Evolutionary conservation across 2,113 vertebrate species (phyloP).

Genomic region (Crotalus viridis): DNA sequence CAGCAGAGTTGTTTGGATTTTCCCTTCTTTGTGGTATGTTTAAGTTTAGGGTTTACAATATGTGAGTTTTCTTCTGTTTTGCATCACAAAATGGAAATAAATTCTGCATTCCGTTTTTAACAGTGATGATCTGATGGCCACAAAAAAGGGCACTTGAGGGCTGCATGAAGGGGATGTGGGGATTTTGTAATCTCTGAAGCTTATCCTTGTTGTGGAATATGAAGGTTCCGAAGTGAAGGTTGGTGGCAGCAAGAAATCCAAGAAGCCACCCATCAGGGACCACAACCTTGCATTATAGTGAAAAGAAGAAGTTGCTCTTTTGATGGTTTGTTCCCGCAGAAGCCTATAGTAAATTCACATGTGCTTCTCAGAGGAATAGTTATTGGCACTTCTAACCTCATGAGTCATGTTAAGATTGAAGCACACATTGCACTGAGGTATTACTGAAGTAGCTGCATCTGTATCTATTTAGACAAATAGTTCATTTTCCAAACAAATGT

Average conservation of each 20-base stretch:
- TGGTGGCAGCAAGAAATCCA: neutral
- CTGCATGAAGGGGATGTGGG: neutral
- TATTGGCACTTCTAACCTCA: neutral
- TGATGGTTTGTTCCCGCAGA: neutral
- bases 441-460: neutral
- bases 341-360: neutral
- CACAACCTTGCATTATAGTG: neutral
- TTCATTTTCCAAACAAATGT: neutral
- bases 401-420: neutral
- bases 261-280: neutral
- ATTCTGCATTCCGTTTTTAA: neutral
- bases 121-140: neutral
- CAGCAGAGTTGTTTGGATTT: neutral
- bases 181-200: neutral
- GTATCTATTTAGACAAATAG: neutral
- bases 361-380: neutral
- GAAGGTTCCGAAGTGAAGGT: neutral
- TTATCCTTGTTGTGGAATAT: neutral
- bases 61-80: neutral
- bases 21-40: neutral
- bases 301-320: neutral
- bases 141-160: neutral
- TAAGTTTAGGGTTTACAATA: neutral
- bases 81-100: neutral
- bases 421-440: neutral